A percentile compares a stretch with the other conserved stretches of the same genome.
These are phyloP conservation scores for Platycheirus rosarum DNA, from an alignment of 2,888 invertebrate species.

Conservation along the genomic window DNA sequence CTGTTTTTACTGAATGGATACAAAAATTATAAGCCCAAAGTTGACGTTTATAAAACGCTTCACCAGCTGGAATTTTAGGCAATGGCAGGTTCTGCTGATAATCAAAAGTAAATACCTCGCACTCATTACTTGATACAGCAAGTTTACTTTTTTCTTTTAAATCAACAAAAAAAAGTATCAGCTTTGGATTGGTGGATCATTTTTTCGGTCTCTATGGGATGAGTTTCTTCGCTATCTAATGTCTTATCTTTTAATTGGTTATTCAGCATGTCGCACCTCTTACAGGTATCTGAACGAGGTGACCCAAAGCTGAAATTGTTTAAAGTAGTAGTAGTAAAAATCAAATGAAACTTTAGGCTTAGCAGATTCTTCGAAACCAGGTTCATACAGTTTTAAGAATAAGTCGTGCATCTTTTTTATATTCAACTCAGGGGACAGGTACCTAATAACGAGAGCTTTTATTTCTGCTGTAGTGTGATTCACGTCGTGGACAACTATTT, in stretches of 20 bases:
- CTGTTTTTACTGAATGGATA: slow-evolving; percentile 31
- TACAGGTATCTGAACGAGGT: slow-evolving; percentile 12
- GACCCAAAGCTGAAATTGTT: slow-evolving; percentile 4
- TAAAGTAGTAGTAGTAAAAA: slow-evolving; percentile 15
- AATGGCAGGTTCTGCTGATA: slow-evolving; percentile 24
- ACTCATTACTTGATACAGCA: slow-evolving; percentile 29
- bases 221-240: slow-evolving; percentile 14
- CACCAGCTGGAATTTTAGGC: slow-evolving; percentile 3
- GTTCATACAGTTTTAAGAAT: slow-evolving; percentile 20
- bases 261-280: slow-evolving; percentile 20
- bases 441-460: slow-evolving; percentile 18
- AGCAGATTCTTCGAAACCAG: slow-evolving; percentile 14
- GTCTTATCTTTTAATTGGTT: slow-evolving; percentile 18
- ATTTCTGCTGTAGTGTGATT: slow-evolving; percentile 20
- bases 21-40: slow-evolving; percentile 30
- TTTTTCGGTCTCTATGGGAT: slow-evolving; percentile 15
- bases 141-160: slow-evolving; percentile 17
- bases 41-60: slow-evolving; percentile 25
- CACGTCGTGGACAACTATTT: slow-evolving; percentile 14
- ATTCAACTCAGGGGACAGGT: slow-evolving; percentile 13
- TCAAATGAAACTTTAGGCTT: slow-evolving; percentile 18
- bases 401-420: slow-evolving; percentile 18
- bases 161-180: slow-evolving; percentile 11
- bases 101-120: slow-evolving; percentile 31
- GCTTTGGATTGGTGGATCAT: slow-evolving; percentile 30